Base-by-base conservation (phyloP, 2,797 vertebrate species). In the Schizopygopsis malacanthus region DNA sequence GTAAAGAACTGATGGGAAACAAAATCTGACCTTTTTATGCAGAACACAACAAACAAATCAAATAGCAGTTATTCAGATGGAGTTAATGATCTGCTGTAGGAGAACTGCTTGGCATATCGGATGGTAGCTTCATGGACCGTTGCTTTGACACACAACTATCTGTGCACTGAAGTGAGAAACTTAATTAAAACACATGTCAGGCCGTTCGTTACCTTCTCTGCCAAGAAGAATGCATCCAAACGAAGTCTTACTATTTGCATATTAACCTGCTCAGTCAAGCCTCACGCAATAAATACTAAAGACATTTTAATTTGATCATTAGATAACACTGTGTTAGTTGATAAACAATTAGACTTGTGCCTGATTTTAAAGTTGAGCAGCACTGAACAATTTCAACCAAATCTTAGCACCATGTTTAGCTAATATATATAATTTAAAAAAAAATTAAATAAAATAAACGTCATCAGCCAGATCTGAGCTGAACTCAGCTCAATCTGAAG, bases 191-290 rank as follows among this genome's bases (percentile, higher is more conserved):
- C 93, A 95, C 88, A 94, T 94, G 92, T 94, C 94, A 85, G 88
- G 82, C 90, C 90, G 93, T 96, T 95, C 90, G 93, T 96, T 95
- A 94, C 95, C 94, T 95, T 94, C 90, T 93, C 93, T 89, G 92
- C 61, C 92, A 91, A 88, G 91, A 90, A 91, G 92, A 91, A 89
- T 90, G 85, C 91, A 90, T 77, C 88, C 43, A 83, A 85, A 83
- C 88, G 69, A 89, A 84, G 87, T 85, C 77, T 87, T 89, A 85
- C 85, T 90, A 88, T 89, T 89, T 88, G 86, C 86, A 88, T 89
- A 89, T 89, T 88, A 88, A 88, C 82, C 87, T 80, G 82, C 86
- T 84, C 83, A 85, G 80, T 77, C 82, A 75, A 70, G 86, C 79
- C 81, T 78, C 59, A 70, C 86, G 85, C 86, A 88, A 81, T 88